Evolutionary conservation across 2,113 vertebrate genomes (phyloP).

Genomic region (Anolis sagrei): DNA sequence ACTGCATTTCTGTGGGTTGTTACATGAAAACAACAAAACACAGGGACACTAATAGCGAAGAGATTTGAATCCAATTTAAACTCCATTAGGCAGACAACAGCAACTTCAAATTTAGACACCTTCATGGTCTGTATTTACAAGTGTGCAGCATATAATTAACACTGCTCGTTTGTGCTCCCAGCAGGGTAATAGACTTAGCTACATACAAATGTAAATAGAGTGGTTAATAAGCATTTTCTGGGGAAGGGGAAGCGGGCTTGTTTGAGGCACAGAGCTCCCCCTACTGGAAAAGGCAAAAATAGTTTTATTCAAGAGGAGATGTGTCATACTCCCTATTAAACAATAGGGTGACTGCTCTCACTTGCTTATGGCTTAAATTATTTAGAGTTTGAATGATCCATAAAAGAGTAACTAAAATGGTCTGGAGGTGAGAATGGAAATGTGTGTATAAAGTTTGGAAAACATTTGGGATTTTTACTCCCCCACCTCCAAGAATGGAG

Average conservation of each 20-base stretch:
- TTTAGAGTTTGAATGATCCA: not conserved
- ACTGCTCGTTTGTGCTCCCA: conserved; percentile 58
- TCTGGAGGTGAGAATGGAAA: not conserved
- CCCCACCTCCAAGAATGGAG: too few relatives aligned
- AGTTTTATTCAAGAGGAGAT: not conserved
- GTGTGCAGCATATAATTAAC: conserved; percentile 52
- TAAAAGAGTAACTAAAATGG: not conserved
- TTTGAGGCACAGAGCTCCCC: conserved; percentile 25
- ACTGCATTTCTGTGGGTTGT: not conserved
- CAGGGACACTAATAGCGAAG: accelerated
- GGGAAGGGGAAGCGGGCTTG: conserved; percentile 11
- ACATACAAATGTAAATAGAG: not conserved
- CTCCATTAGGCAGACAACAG: not conserved
- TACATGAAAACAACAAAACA: not conserved
- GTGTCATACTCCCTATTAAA: not conserved
- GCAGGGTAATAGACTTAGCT: conserved; percentile 47
- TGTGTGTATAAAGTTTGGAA: too few relatives aligned
- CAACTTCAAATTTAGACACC: conserved; percentile 30
- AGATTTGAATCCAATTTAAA: not conserved
- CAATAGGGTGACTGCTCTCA: not conserved
- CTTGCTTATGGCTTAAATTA: not conserved
- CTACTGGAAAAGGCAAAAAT: conserved; percentile 7
- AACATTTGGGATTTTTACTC: too few relatives aligned
- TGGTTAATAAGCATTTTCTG: conserved; percentile 3
- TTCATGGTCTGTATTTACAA: conserved; percentile 64